phyloP scores from a whole-genome alignment of 2,888 invertebrate species.

The Hydropsyche betteni region DNA sequence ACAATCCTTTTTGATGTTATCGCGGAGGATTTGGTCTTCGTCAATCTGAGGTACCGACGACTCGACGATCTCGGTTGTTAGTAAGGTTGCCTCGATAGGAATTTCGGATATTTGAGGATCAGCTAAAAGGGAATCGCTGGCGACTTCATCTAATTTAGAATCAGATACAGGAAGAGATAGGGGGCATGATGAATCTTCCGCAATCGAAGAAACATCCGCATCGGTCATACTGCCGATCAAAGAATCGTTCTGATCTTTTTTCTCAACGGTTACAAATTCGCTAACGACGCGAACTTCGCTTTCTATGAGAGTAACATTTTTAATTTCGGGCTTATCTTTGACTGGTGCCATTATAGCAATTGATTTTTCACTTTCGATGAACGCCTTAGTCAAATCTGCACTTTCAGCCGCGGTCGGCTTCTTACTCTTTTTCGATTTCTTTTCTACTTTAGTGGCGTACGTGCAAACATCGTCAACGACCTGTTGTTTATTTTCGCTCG shows the following conservation, averaged over 20 bases:
- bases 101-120: not conserved
- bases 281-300: not conserved
- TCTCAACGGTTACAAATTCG: not conserved
- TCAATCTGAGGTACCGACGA: not conserved
- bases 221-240: not conserved
- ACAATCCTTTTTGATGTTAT: slow-evolving; percentile 56
- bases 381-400: not conserved
- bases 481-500: not conserved
- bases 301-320: not conserved
- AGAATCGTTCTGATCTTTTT: not conserved
- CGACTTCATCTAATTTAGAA: slow-evolving; percentile 14
- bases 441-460: not conserved
- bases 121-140: slow-evolving; percentile 29
- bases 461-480: not conserved
- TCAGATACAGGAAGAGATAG: slow-evolving; percentile 3
- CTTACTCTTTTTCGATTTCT: not conserved
- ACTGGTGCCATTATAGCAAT: not conserved
- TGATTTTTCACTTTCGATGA: slow-evolving; percentile 1
- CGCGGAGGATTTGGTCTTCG: not conserved
- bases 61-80: not conserved
- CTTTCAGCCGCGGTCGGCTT: not conserved
- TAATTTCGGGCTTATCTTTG: not conserved
- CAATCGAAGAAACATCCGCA: not conserved
- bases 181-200: not conserved
- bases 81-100: not conserved